phyloP scores from a whole-genome alignment of 1,140 invertebrate genomes.

The Drosophila mauritiana region DNA sequence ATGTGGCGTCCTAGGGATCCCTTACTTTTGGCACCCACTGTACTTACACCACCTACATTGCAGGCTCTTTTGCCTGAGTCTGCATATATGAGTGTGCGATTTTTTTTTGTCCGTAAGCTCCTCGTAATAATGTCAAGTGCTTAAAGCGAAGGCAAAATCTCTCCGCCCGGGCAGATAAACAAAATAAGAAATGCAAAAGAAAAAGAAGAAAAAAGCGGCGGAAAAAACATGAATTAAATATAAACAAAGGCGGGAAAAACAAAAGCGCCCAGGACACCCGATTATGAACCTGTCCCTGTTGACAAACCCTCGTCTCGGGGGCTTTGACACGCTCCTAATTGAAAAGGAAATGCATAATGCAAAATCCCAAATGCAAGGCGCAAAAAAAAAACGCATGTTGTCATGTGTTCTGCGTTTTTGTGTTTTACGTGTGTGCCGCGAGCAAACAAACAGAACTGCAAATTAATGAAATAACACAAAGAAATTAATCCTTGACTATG shows the following conservation, averaged over 20 bases:
- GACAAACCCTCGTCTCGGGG: conserved; percentile 37
- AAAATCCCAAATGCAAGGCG: conserved; percentile 3
- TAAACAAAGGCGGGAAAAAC: conserved; percentile 13
- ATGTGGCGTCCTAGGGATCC: neutral
- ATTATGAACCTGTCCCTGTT: conserved; percentile 47
- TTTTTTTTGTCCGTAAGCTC: conserved; percentile 13
- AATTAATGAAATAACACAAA: conserved; percentile 14
- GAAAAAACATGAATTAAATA: conserved; percentile 12
- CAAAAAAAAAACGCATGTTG: conserved; percentile 1
- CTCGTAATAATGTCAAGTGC: conserved; percentile 56
- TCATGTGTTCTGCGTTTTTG: neutral
- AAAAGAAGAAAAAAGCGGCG: neutral
- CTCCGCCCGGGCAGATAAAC: conserved; percentile 32
- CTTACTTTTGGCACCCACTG: conserved; percentile 6
- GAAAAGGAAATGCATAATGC: conserved; percentile 30
- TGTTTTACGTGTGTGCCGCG: neutral
- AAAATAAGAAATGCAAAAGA: conserved; percentile 22
- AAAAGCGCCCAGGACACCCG: conserved; percentile 29
- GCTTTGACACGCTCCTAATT: conserved; percentile 62
- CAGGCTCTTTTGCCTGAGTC: conserved; percentile 27
- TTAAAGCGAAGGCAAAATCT: conserved; percentile 44
- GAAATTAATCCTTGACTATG: conserved; percentile 50
- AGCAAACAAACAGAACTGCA: conserved; percentile 40
- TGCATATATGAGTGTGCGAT: conserved; percentile 32
- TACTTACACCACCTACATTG: conserved; percentile 9